Evolutionary conservation across 2,888 invertebrate species (phyloP).

Genomic region (Matsumyia berberina): DNA sequence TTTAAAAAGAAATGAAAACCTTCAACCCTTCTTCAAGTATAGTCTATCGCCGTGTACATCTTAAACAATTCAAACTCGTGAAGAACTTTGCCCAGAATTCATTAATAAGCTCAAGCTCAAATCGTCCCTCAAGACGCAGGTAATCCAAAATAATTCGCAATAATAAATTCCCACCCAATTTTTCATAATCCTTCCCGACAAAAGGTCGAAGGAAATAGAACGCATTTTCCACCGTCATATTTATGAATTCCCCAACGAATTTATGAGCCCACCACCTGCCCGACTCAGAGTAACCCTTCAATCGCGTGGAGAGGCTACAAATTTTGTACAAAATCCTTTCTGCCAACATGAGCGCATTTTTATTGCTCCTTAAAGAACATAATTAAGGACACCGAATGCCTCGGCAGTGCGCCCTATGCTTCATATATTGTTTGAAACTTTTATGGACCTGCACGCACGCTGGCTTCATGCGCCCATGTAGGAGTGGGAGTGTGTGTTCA

Average conservation of each 20-base stretch:
- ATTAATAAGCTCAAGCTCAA: constrained; percentile 33
- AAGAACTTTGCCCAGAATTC: constrained; percentile 22
- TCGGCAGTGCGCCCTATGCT: not conserved
- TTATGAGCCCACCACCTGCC: constrained; percentile 2
- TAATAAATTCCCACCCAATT: constrained; percentile 23
- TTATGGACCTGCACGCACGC: not conserved
- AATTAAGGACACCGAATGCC: constrained; percentile 36
- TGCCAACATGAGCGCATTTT: constrained; percentile 26
- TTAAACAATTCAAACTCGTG: constrained; percentile 1
- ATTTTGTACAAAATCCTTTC: constrained; percentile 24
- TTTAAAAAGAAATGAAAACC: too few species aligned
- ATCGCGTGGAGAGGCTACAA: constrained; percentile 13
- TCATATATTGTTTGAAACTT: constrained; percentile 31
- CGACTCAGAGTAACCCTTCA: constrained; percentile 1
- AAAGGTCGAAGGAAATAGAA: not conserved
- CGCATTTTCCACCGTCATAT: not conserved
- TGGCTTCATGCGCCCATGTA: not conserved
- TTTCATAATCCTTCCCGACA: constrained; percentile 1
- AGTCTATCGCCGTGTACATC: not conserved
- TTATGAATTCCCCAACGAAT: constrained; percentile 16
- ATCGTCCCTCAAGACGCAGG: constrained; percentile 17
- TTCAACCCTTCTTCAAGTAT: not conserved
- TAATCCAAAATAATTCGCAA: constrained; percentile 31
- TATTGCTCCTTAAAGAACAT: constrained; percentile 37
- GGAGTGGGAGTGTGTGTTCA: constrained; percentile 15